phyloP scores from a whole-genome alignment of 1,140 invertebrate species.

The Drosophila malerkotliana region DNA sequence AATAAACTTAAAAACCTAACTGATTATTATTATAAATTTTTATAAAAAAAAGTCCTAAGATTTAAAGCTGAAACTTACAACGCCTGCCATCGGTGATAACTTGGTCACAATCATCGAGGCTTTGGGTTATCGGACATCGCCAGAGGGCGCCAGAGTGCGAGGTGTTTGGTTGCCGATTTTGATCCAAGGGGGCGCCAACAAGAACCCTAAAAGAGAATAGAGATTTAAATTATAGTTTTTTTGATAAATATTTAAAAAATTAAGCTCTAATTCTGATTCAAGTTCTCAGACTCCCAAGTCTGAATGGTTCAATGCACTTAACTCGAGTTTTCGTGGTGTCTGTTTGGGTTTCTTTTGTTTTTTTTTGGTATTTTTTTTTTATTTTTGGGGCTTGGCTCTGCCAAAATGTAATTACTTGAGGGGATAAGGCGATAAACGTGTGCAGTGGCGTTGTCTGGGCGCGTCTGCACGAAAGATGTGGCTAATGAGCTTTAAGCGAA shows the following conservation, averaged over 20 bases:
- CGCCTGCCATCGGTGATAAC: constrained; percentile 93
- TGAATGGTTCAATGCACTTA: constrained; percentile 69
- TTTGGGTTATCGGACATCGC: constrained; percentile 91
- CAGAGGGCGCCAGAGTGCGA: constrained; percentile 94
- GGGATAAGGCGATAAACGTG: constrained; percentile 43
- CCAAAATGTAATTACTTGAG: constrained; percentile 69
- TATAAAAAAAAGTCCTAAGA: too few species aligned
- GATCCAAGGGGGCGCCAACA: constrained; percentile 94
- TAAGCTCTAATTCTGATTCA: background rate
- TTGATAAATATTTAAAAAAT: too few species aligned
- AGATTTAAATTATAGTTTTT: background rate
- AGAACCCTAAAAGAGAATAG: constrained; percentile 88
- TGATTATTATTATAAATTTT: background rate
- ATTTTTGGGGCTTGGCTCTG: constrained; percentile 53
- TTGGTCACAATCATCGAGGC: constrained; percentile 90
- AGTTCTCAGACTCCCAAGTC: constrained; percentile 5
- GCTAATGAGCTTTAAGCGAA: constrained; percentile 56
- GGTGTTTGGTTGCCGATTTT: constrained; percentile 93
- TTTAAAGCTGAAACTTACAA: constrained; percentile 86
- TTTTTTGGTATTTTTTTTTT: constrained; percentile 1
- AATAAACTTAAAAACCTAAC: constrained; percentile 4
- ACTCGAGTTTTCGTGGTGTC: background rate
- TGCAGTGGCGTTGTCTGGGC: constrained; percentile 33
- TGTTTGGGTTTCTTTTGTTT: constrained; percentile 5
- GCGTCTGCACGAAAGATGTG: constrained; percentile 66